Base-by-base conservation (phyloP, 1,140 invertebrate species). In the Nasonia giraulti region DNA sequence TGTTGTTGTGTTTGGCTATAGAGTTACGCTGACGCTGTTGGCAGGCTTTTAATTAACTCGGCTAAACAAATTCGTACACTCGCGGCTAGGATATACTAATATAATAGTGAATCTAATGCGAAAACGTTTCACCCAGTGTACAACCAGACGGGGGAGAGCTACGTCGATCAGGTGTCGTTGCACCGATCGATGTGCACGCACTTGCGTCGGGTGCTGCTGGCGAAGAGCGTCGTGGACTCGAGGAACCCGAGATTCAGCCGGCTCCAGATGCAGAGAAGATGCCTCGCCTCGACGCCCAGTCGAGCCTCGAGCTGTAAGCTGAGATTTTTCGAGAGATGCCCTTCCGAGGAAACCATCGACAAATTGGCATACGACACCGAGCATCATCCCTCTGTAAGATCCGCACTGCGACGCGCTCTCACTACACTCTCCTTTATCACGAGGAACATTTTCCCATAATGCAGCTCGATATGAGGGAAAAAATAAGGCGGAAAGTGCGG, bases 151-250 rank as follows among this genome's bases (percentile, higher is more conserved):
- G 92, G 92, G 31, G 89, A 93, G 83, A 90, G 86, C 55, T 92
- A 90, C 86, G 90, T 89, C 50, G 83, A 92, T 37, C 91, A 92
- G 89, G 87, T 92, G 83, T 78, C 89, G n/a, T 87, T 91, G 8
- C 92, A 91, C 71, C 92, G 92, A 86, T 90, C 88, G 4, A 92
- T 93, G 92, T 90, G 85, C 50, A 83, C 86, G 12, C 92, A 93
- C 55, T 74, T 92, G 44, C 91, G 91, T 27, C 90, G 91, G 8
- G 85, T 92, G 76, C 83, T 92, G 33, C 85, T 89, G n/a, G 91
- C 92, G 17, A 92, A 91, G 83, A 91, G 90, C 71, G 89, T 90
- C 10, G 88, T 93, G 2, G 90, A 93, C 80, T 85, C 90, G 17
- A 90, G 88, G 86, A 92, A 92, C 83, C 87, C 89, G 68, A 89